A percentile compares a stretch with the other conserved stretches of the same genome.
phyloP scores from a whole-genome alignment of 1,140 invertebrate species.

The Eurosta solidaginis region DNA sequence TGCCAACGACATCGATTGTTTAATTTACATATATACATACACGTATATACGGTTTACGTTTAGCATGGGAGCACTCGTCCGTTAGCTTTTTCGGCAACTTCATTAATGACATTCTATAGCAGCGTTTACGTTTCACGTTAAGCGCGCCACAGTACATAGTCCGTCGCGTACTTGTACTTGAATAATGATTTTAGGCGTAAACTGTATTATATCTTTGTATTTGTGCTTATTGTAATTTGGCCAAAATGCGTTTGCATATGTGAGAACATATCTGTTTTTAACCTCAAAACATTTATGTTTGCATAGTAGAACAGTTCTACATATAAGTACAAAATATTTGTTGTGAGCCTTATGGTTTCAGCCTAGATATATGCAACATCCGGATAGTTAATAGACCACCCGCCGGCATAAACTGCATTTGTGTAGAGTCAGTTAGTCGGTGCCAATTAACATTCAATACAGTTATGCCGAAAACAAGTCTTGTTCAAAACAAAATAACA shows the following conservation, averaged over 20 bases:
- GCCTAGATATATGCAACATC: background rate
- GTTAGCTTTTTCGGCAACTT: no score
- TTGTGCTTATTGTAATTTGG: background rate
- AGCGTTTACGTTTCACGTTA: background rate
- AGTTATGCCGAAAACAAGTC: background rate
- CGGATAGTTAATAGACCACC: background rate
- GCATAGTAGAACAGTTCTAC: no score
- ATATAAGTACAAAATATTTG: no score
- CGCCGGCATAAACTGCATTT: background rate
- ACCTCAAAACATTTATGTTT: background rate
- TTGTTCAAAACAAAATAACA: background rate
- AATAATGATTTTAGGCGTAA: background rate
- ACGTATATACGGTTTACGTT: background rate
- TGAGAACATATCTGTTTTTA: background rate
- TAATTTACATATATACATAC: background rate
- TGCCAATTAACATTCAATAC: background rate
- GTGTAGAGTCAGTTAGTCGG: background rate
- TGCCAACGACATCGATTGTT: background rate
- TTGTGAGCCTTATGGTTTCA: background rate
- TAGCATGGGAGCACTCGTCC: no score
- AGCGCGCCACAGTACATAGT: background rate
- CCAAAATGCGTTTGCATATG: no score
- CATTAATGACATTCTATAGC: no score
- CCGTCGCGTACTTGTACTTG: background rate
- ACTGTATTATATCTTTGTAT: background rate